phyloP scores from a whole-genome alignment of 2,113 vertebrate genomes.

The Eptatretus burgeri region DNA sequence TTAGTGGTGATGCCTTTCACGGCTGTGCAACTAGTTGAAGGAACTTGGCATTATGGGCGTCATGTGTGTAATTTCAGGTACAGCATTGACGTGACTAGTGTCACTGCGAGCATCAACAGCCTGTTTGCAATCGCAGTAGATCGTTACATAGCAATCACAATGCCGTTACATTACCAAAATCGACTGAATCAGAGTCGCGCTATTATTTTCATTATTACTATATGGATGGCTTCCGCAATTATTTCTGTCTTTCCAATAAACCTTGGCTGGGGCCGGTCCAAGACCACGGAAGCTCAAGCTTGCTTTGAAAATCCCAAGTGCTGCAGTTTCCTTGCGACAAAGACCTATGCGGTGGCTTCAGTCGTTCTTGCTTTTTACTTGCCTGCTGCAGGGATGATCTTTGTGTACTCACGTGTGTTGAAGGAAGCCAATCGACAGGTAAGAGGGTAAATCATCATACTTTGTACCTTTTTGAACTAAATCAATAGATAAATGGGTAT shows the following conservation, averaged over 20 bases:
- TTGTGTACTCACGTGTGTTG: constrained; percentile 25
- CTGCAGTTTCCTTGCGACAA: constrained; percentile 58
- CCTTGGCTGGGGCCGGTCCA: constrained; percentile 77
- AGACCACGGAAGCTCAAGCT: constrained; percentile 13
- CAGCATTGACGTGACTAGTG: constrained; percentile 69
- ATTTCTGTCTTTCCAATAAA: constrained; percentile 88
- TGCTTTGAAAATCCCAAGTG: constrained; percentile 62
- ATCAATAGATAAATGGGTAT: no score
- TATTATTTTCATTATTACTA: constrained; percentile 45
- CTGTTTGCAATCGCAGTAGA: constrained; percentile 91
- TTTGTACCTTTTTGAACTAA: no score
- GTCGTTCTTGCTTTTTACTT: constrained; percentile 57
- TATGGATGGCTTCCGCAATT: constrained; percentile 67
- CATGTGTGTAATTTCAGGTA: constrained; percentile 92
- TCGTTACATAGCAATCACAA: constrained; percentile 84
- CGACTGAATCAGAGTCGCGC: constrained; percentile 54
- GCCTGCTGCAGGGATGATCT: constrained; percentile 47
- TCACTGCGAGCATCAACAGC: constrained; percentile 92
- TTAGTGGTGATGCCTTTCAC: constrained; percentile 65
- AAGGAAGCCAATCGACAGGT: neutral
- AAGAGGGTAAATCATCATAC: no score
- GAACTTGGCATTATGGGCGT: constrained; percentile 61
- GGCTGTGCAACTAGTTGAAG: constrained; percentile 42
- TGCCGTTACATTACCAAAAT: constrained; percentile 80
- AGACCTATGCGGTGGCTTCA: constrained; percentile 42